Conservation (phyloP, 2,113 vertebrate species). For the Eptesicus fuscus region DNA sequence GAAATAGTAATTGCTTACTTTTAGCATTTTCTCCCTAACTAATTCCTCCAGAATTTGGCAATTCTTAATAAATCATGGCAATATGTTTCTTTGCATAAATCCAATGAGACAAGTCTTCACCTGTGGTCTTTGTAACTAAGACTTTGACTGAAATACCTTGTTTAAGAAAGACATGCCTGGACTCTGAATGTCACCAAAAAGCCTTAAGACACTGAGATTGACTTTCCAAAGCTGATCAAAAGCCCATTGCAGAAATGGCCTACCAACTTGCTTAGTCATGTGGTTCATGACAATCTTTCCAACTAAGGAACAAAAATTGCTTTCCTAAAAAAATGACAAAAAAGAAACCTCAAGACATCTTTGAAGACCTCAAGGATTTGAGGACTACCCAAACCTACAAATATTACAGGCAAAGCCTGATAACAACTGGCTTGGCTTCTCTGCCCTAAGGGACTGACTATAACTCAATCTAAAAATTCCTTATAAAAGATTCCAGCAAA, state of each 20-base stretch:
- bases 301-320: neutral
- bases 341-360: neutral
- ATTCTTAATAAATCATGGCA: neutral
- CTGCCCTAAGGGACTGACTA: neutral
- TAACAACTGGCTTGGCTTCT: neutral
- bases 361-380: neutral
- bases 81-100: neutral
- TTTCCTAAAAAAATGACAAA: neutral
- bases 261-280: neutral
- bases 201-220: neutral
- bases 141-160: neutral
- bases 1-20: neutral
- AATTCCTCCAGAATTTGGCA: neutral
- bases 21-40: neutral
- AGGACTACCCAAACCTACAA: neutral
- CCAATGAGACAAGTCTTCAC: neutral
- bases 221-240: neutral
- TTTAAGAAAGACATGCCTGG: neutral
- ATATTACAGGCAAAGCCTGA: neutral
- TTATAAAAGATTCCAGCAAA: neutral
- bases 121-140: neutral
- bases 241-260: neutral
- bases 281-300: neutral
- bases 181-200: neutral
- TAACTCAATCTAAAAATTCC: neutral